Evolutionary conservation across 1,140 invertebrate genomes (phyloP).

Genomic region (Drosophila melanica): DNA sequence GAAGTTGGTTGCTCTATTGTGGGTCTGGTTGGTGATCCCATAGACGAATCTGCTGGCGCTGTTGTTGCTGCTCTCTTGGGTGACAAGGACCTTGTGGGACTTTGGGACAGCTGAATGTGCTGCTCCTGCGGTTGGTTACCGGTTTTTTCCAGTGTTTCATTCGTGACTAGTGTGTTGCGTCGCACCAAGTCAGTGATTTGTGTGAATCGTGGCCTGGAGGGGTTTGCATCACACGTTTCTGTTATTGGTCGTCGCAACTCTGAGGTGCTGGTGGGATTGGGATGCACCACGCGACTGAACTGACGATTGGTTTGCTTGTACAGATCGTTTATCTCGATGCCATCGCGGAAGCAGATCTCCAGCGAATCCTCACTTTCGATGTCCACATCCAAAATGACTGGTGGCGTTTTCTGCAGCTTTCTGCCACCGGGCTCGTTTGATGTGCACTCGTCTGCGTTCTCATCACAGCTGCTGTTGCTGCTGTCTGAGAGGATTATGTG

Average conservation of each 20-base stretch:
- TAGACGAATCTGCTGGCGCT: background rate
- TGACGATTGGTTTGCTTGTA: slow-evolving; percentile 69
- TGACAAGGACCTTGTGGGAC: slow-evolving; percentile 44
- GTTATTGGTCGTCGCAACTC: background rate
- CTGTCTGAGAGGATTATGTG: background rate
- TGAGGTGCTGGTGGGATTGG: slow-evolving; percentile 31
- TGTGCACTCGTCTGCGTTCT: background rate
- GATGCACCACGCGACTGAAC: slow-evolving; percentile 63
- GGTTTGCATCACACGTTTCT: background rate
- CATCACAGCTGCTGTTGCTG: slow-evolving; percentile 29
- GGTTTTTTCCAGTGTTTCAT: background rate
- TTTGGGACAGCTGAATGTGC: background rate
- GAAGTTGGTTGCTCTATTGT: background rate
- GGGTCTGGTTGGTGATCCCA: background rate
- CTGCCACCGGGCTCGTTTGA: background rate
- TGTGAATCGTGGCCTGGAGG: slow-evolving; percentile 58
- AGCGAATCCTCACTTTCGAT: slow-evolving; percentile 48
- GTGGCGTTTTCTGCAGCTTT: slow-evolving; percentile 52
- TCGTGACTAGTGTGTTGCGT: slow-evolving; percentile 1
- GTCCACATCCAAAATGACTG: slow-evolving; percentile 69
- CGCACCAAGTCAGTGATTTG: slow-evolving; percentile 66
- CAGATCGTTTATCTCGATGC: slow-evolving; percentile 67
- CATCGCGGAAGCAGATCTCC: slow-evolving; percentile 19
- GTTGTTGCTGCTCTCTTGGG: slow-evolving; percentile 9
- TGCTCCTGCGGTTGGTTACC: background rate